Percentiles rank a stretch among this genome's conserved stretches.
These are phyloP conservation scores for Rostratula benghalensis DNA, from an alignment of 2,113 vertebrate species.

Conservation along the genomic window DNA sequence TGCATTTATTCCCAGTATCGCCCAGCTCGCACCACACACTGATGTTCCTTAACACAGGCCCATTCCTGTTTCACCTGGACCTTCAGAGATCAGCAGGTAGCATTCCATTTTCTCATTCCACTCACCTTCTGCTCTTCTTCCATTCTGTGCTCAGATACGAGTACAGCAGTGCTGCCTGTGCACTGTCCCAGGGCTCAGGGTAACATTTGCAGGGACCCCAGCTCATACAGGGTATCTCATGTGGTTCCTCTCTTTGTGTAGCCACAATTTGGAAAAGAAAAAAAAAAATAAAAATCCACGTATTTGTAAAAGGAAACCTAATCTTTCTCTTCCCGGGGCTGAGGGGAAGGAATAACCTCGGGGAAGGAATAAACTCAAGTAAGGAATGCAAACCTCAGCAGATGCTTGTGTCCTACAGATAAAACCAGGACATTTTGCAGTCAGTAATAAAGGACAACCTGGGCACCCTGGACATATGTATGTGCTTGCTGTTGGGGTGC, in stretches of 20 bases:
- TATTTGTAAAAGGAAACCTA: neutral
- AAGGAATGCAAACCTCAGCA: neutral
- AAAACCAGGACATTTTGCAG: neutral
- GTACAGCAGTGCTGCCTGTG: neutral
- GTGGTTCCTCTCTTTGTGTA: neutral
- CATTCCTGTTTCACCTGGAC: neutral
- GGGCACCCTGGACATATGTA: neutral
- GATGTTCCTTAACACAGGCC: neutral
- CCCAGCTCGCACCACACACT: neutral
- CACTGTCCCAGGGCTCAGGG: neutral
- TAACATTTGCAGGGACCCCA: neutral
- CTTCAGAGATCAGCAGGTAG: neutral
- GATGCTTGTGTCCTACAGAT: neutral
- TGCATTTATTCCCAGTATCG: neutral
- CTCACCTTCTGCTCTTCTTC: neutral
- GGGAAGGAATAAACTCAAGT: no score
- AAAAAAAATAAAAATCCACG: neutral
- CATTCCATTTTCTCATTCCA: neutral
- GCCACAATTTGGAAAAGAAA: neutral
- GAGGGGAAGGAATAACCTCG: neutral
- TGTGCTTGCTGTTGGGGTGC: fast-evolving
- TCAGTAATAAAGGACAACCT: neutral
- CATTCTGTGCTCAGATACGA: neutral
- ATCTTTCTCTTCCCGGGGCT: neutral
- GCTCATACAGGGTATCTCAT: fast-evolving